Conservation (phyloP, 2,113 vertebrate species). For the Alligator sinensis region DNA sequence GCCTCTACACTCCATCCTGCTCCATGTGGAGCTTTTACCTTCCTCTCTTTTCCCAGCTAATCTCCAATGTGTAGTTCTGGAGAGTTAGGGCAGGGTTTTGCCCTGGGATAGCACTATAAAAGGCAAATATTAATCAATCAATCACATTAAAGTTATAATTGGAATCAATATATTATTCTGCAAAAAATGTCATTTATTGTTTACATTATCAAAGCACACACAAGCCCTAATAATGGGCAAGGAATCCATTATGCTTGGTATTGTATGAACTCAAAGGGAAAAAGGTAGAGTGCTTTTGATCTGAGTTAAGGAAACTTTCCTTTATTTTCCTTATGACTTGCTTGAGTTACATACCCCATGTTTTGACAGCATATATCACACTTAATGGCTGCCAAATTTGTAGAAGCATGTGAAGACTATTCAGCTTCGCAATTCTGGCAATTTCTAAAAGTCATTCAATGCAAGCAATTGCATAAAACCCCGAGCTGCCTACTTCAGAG, state of each 20-base stretch:
- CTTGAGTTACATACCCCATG: not conserved
- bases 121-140: not conserved
- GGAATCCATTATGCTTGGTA: not conserved
- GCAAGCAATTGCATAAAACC: not conserved
- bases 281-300: not conserved
- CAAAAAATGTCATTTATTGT: not conserved
- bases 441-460: not conserved
- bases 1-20: not conserved
- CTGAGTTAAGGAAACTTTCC: not conserved
- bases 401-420: not conserved
- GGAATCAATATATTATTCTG: not conserved
- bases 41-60: not conserved
- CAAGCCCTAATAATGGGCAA: not conserved
- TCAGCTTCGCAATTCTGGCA: not conserved
- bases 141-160: not conserved
- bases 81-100: not conserved
- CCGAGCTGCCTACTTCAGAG: not conserved
- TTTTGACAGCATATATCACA: not conserved
- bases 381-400: not conserved
- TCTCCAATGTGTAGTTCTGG: not conserved
- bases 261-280: not conserved
- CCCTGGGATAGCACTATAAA: not conserved
- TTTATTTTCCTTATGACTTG: not conserved
- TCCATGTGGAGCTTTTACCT: not conserved
- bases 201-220: rapidly evolving